These are phyloP conservation scores for Pangasius krempfi DNA, from an alignment of 2,797 vertebrate species.

Conservation along the genomic window DNA sequence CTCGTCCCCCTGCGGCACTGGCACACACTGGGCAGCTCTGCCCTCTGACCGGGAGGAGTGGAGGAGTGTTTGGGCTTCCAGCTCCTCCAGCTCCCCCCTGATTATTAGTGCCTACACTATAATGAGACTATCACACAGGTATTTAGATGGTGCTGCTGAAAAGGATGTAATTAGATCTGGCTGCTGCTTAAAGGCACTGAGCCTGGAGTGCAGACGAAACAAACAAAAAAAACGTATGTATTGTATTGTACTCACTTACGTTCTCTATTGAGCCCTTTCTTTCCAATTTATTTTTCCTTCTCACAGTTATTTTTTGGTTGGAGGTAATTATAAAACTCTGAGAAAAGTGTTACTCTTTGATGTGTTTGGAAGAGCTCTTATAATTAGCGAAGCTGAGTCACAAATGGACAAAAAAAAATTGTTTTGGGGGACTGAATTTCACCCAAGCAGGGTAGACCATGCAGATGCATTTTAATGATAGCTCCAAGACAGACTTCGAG, in stretches of 20 bases:
- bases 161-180: slow-evolving; percentile 56
- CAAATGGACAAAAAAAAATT: slow-evolving; percentile 35
- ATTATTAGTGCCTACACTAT: slow-evolving; percentile 52
- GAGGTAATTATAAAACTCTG: slow-evolving; percentile 32
- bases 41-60: slow-evolving; percentile 15
- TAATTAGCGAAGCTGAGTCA: slow-evolving; percentile 53
- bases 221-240: neutral
- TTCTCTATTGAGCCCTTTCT: neutral
- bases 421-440: slow-evolving; percentile 34
- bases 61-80: slow-evolving; percentile 28
- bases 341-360: slow-evolving; percentile 39
- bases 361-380: slow-evolving; percentile 36
- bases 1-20: neutral
- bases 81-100: slow-evolving; percentile 45
- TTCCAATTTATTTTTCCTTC: neutral
- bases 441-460: slow-evolving; percentile 24
- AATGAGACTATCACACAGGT: slow-evolving; percentile 58
- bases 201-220: slow-evolving; percentile 17
- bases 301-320: neutral
- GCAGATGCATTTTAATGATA: slow-evolving; percentile 32
- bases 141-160: slow-evolving; percentile 50
- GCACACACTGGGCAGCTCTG: slow-evolving; percentile 17
- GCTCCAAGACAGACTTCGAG: slow-evolving; percentile 25
- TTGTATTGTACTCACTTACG: neutral
- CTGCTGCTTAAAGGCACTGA: neutral